Percentiles rank a stretch among this genome's conserved stretches.
Evolutionary conservation across 2,797 vertebrate species (phyloP).

Genomic region (Malacoctenus gilli): DNA sequence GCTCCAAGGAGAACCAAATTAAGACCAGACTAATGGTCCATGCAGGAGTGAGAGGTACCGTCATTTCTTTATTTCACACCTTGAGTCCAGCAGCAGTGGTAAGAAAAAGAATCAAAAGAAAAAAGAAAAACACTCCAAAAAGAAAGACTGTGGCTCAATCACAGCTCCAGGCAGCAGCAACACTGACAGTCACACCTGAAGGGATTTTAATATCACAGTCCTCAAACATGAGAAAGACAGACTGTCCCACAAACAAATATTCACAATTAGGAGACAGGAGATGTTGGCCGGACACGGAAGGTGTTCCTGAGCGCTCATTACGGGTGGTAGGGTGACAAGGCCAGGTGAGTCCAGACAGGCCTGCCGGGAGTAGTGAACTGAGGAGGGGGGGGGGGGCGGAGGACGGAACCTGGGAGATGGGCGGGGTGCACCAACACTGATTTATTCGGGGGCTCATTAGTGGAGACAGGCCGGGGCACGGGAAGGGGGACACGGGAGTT

Average conservation of each 20-base stretch:
- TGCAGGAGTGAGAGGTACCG: constrained; percentile 23
- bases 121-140: constrained; percentile 23
- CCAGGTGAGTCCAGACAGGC: constrained; percentile 59
- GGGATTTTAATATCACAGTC: constrained; percentile 49
- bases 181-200: constrained; percentile 32
- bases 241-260: constrained; percentile 73
- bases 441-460: constrained; percentile 86
- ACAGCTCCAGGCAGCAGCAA: constrained; percentile 40
- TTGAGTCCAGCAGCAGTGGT: constrained; percentile 11
- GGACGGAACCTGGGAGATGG: constrained; percentile 44
- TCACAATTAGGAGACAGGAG: constrained; percentile 68
- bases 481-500: constrained; percentile 75
- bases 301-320: constrained; percentile 78
- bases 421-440: constrained; percentile 59
- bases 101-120: too few species aligned
- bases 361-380: constrained; percentile 46
- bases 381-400: too few species aligned
- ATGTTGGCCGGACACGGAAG: constrained; percentile 52
- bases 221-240: constrained; percentile 36
- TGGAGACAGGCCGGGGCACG: constrained; percentile 73
- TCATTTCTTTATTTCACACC: constrained; percentile 32
- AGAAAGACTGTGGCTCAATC: constrained; percentile 23
- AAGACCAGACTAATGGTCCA: constrained; percentile 41
- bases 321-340: constrained; percentile 70
- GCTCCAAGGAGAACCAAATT: constrained; percentile 42